Percentiles rank a stretch among this genome's conserved stretches.
Conservation (phyloP, 2,888 invertebrate genomes). For the Tenodera sinensis region DNA sequence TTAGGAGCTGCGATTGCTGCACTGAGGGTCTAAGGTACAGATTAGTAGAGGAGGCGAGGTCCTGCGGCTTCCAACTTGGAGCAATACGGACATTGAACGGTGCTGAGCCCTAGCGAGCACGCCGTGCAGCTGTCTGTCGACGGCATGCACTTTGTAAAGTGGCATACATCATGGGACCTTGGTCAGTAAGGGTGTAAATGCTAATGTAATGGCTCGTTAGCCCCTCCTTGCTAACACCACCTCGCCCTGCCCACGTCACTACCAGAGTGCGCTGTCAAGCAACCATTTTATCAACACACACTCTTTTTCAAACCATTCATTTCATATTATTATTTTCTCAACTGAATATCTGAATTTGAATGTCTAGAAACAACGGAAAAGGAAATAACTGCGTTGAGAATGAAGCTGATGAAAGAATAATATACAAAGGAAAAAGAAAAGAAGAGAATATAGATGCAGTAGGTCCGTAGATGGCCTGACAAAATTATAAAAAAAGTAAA, state of each 20-base stretch:
- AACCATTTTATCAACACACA: neutral
- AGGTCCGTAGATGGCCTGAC: too few species aligned
- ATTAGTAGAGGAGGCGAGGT: neutral
- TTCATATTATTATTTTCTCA: too few species aligned
- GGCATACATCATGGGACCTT: neutral
- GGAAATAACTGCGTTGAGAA: too few species aligned
- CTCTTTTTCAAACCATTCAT: too few species aligned
- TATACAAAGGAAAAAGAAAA: too few species aligned
- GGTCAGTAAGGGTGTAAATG: slow-evolving; percentile 11
- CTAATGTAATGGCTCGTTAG: slow-evolving; percentile 10
- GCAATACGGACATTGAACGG: neutral
- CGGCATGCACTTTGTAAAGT: slow-evolving; percentile 1
- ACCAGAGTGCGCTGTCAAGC: neutral
- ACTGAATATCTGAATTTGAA: too few species aligned
- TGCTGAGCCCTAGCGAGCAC: slow-evolving; percentile 1
- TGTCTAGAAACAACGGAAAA: too few species aligned
- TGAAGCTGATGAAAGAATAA: too few species aligned
- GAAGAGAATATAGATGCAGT: too few species aligned
- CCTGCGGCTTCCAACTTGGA: neutral
- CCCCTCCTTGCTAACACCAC: neutral
- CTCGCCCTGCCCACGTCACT: neutral
- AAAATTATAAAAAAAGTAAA: too few species aligned
- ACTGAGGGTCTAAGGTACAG: neutral
- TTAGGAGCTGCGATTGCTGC: too few species aligned
- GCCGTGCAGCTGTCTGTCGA: neutral